Conservation (phyloP, 2,113 vertebrate genomes). For the Passer montanus region DNA sequence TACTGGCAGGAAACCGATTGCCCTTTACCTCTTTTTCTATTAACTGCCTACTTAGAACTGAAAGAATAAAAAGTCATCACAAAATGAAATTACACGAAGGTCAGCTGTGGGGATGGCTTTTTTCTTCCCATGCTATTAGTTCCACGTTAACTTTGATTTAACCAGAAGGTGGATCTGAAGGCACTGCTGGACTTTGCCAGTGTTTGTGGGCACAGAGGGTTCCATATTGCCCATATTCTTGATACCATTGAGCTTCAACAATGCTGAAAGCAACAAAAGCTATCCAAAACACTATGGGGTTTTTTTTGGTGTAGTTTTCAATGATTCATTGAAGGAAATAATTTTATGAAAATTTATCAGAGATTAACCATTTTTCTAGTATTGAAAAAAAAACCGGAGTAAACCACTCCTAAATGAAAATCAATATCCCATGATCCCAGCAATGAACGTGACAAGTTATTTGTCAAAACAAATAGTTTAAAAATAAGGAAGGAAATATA, state of each 20-base stretch:
- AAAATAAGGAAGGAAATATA: not conserved
- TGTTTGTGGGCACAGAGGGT: not conserved
- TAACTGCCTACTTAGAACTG: constrained; percentile 37
- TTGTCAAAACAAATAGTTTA: not conserved
- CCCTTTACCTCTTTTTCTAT: constrained; percentile 32
- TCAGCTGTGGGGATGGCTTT: constrained; percentile 44
- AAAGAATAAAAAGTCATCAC: constrained; percentile 11
- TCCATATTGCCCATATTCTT: not conserved
- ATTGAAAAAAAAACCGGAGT: not conserved
- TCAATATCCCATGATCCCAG: not conserved
- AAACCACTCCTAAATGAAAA: not conserved
- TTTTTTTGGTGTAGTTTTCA: not conserved
- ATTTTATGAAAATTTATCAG: not conserved
- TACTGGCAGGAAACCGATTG: not conserved
- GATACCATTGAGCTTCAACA: not conserved
- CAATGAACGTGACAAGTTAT: not conserved
- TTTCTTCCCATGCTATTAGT: constrained; percentile 1
- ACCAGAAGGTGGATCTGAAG: not conserved
- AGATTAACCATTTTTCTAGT: not conserved
- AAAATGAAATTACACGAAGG: constrained; percentile 54
- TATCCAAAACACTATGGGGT: not conserved
- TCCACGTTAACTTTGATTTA: constrained; percentile 15
- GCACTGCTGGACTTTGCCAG: not conserved
- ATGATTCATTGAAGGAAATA: not conserved
- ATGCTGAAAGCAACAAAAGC: not conserved